Evolutionary conservation across 2,888 invertebrate species (phyloP), one percentile per base, ranked within the genome.

Genomic region (Hetaerina titia): DNA sequence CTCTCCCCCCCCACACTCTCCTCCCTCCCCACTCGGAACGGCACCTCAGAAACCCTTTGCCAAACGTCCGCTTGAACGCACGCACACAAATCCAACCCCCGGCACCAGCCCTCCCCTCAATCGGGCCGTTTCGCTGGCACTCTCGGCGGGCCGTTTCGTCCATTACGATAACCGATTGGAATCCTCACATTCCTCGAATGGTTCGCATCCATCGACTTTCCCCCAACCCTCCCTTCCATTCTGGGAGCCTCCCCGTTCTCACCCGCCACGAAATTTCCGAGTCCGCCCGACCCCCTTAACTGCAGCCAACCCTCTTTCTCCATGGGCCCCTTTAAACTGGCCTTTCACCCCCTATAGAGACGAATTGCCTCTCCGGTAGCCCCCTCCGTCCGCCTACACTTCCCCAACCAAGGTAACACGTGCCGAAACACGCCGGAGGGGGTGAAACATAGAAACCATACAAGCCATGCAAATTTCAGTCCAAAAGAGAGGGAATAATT

Each of bases 101-200:
- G 9, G 81, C 31, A 45, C 69, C 9, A 60, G 5, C 31, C 25
- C 57, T 63, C 60, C 69, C 90, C 63, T 57, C 31, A 0, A n/a
- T 63, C 60, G 90, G 90, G 60, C 89, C 57, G 57, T 60, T 56
- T 81, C 95, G 63, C 81, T 90, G 57, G 94, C 94, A 95, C 90
- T 95, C 92, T 92, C 95, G 92, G 92, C 88, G 57, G 88, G 63
- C 94, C 69, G 69, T 45, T 69, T 69, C 57, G 57, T 58, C 58
- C 89, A 89, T 58, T 22, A 56, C 64, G 64, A 92, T 92, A 92
- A 56, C 92, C 92, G 74, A 92, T 92, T 74, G 69, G 92, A 92
- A 92, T 92, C 69, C 92, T 22, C 45, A 64, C 64, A 92, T 92
- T 92, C 92, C 92, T 22, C 92, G 92, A 74, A 92, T 92, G 92